Evolutionary conservation across 2,888 invertebrate genomes (phyloP), one percentile per base, ranked within the genome.

Genomic region (Ophonus ardosiacus): DNA sequence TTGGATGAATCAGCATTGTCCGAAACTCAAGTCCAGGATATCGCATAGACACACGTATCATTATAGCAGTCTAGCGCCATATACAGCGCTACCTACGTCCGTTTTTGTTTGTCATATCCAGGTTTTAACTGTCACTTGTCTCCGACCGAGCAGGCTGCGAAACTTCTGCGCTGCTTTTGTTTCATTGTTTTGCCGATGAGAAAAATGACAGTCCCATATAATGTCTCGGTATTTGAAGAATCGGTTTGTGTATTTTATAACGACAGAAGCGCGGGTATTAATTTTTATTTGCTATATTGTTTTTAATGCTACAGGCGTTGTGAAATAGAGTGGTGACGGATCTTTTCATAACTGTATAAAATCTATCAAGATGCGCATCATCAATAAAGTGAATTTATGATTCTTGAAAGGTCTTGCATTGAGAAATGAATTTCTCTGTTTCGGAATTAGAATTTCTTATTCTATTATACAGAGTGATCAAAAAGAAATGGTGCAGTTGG

Each of bases 51-150:
- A 40, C 71, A 74, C 71, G 71, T 74, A 74, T 7, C 43, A 15
- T 18, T 43, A 74, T 78, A 78, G 57, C 78, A 18, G 78, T 56
- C 78, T 57, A 57, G 56, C 56, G 13, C 78, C 78, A 31, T 78
- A 78, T 78, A 78, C 78, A 57, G 57, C 31, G 57, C 78, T 56
- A 78, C 57, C 57, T 78, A 78, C 78, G 71, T 74, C 71, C 71
- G 71, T 74, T 78, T 78, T 78, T 78, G 56, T 78, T 56, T 78
- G 78, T 78, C 78, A 78, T 78, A 78, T 24, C 76, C 24, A 78
- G 56, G 57, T 56, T 57, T 76, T 57, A 57, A 78, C 78, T 78
- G 78, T 78, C 78, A 40, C 57, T 78, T 78, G 78, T 57, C 57
- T 78, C 24, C 57, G 78, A 78, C 57, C 71, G 24, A 74, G 71